Evolutionary conservation across 2,797 vertebrate species (phyloP).

Genomic region (Danio albolineatus): DNA sequence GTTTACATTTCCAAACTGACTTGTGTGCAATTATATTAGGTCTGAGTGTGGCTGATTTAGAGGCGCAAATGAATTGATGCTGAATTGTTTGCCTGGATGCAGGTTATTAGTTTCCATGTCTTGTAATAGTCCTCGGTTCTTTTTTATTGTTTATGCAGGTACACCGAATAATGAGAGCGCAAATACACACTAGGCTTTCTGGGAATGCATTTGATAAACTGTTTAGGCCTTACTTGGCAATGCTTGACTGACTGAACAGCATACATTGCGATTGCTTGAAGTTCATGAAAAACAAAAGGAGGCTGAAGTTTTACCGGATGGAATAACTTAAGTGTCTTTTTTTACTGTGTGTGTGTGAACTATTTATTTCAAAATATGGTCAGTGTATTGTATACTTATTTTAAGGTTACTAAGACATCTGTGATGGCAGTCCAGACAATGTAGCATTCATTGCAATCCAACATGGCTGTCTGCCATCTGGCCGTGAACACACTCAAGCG

Average conservation of each 20-base stretch:
- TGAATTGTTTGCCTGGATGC: conserved; percentile 30
- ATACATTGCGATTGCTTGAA: conserved; percentile 11
- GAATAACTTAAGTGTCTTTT: background rate
- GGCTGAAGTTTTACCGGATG: background rate
- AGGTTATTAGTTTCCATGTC: conserved; percentile 31
- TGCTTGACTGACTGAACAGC: conserved; percentile 8
- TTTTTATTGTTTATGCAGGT: conserved; percentile 35
- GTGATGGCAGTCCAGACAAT: conserved; percentile 23
- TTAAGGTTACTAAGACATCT: conserved; percentile 28
- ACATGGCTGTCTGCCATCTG: conserved; percentile 7
- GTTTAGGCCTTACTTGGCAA: conserved; percentile 29
- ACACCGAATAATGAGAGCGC: conserved; percentile 3
- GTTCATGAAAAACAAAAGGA: background rate
- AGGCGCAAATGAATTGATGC: background rate
- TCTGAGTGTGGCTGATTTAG: conserved; percentile 17
- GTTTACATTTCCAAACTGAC: conserved; percentile 29
- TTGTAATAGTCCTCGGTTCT: conserved; percentile 20
- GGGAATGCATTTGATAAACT: conserved; percentile 28
- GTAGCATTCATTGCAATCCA: conserved; percentile 28
- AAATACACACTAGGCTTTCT: conserved; percentile 15
- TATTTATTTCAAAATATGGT: too few species aligned
- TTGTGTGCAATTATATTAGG: conserved; percentile 26
- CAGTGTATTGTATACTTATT: background rate
- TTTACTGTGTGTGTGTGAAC: background rate
- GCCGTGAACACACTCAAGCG: background rate